A percentile compares a stretch with the other conserved stretches of the same genome.
Evolutionary conservation across 2,797 vertebrate genomes (phyloP).

Genomic region (Esox masquinongy): DNA sequence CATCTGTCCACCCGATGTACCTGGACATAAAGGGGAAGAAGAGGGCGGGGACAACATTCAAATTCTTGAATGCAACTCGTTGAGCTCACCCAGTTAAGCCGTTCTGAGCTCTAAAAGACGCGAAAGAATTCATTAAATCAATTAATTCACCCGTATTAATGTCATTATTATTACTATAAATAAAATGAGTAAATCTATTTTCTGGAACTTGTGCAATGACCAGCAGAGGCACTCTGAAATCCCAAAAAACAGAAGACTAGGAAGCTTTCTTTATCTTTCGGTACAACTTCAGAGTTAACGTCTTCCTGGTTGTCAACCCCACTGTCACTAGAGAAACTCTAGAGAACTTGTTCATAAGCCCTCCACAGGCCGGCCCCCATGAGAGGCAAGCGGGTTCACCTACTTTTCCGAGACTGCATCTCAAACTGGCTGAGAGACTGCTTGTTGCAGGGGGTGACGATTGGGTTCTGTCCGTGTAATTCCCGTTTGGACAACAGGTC

Average conservation of each 20-base stretch:
- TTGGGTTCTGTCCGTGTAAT: constrained; percentile 96
- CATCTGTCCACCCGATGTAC: constrained; percentile 96
- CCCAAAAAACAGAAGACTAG: not conserved
- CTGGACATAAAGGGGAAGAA: constrained; percentile 64
- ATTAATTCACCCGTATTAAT: not conserved
- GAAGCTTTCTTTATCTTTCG: not conserved
- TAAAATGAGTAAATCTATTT: not conserved
- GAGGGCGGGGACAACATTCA: not conserved
- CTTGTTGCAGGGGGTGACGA: constrained; percentile 97
- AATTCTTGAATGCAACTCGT: not conserved
- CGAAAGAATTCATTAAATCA: not conserved
- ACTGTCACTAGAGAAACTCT: not conserved
- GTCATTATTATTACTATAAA: not conserved
- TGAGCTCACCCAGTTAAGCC: not conserved
- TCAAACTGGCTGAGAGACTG: constrained; percentile 99
- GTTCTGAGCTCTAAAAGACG: not conserved
- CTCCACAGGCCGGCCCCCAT: not conserved
- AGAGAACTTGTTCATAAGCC: not conserved
- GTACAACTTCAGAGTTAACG: not conserved
- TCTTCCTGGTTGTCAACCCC: not conserved
- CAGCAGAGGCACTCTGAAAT: not conserved
- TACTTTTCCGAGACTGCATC: constrained; percentile 99
- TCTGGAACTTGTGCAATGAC: not conserved
- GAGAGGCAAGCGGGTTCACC: constrained; percentile 50
- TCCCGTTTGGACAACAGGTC: constrained; percentile 96